Base-by-base conservation (phyloP, 2,888 invertebrate genomes). In the Corythucha ciliata region DNA sequence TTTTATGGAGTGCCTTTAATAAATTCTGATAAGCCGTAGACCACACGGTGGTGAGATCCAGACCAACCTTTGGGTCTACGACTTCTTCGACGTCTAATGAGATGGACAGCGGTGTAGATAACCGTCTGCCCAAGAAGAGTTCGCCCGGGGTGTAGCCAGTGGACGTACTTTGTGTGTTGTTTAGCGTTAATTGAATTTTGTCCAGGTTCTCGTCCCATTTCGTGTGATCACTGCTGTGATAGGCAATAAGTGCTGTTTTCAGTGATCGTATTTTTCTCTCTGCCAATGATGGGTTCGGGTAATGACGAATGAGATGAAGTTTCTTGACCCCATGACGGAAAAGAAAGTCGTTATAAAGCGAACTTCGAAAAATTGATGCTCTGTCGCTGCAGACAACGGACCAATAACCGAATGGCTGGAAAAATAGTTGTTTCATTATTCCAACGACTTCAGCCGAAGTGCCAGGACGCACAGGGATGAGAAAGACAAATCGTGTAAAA, bases 1-100 rank as follows among this genome's bases (percentile, higher is more conserved):
- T 14, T 37, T 24, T n/a, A 32, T 48, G 48, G 18, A n/a, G n/a
- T n/a, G 48, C 48, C 5, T 16, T 18, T 10, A n/a, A 2, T 6
- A 48, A 37, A 21, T 48, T 48, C 18, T 2, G 8, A 20, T 37
- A 3, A 8, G 48, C 48, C 10, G 48, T 37, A 22, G 14, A 16
- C 48, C 48, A 48, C 16, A 29, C 21, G 5, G 36, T 3, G 14
- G 21, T n/a, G 4, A 36, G 25, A 20, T 37, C 26, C n/a, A n/a
- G n/a, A n/a, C n/a, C n/a, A n/a, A n/a, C n/a, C n/a, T n/a, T n/a
- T 8, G 48, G 36, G n/a, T n/a, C n/a, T n/a, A n/a, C n/a, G n/a
- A n/a, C n/a, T n/a, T n/a, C n/a, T n/a, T n/a, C n/a, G n/a, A 49
- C n/a, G 25, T 49, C 41, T 41, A 40, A 49, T 6, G 33, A 22